Conservation (phyloP, 2,888 invertebrate species). For the Erannis defoliaria region DNA sequence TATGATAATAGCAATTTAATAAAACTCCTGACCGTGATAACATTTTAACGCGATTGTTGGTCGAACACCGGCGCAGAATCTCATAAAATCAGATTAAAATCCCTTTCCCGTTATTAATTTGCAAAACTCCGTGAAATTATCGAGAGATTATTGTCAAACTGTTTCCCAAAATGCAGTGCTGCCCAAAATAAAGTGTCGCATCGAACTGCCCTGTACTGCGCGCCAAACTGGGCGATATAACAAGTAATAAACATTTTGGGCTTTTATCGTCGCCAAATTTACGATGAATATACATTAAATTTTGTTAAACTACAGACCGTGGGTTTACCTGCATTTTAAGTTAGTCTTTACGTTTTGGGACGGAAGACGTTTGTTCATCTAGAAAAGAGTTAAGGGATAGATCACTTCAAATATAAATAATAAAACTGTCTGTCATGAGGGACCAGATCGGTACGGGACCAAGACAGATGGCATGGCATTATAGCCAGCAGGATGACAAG, state of each 20-base stretch:
- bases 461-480: too few relatives aligned
- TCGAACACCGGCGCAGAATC: background rate
- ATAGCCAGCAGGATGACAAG: too few relatives aligned
- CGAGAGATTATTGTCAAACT: conserved; percentile 9
- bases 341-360: too few relatives aligned
- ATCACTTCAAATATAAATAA: too few relatives aligned
- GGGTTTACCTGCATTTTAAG: background rate
- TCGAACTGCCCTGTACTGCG: too few relatives aligned
- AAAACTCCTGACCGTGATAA: too few relatives aligned
- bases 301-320: background rate
- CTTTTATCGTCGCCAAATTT: conserved; percentile 6
- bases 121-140: background rate
- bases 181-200: background rate
- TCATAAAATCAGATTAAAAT: conserved; percentile 9
- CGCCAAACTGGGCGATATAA: background rate
- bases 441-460: too few relatives aligned
- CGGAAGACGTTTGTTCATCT: too few relatives aligned
- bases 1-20: background rate
- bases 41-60: background rate
- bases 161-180: conserved; percentile 7
- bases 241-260: conserved; percentile 10
- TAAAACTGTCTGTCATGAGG: too few relatives aligned
- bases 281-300: background rate
- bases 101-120: conserved; percentile 1
- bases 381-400: too few relatives aligned